phyloP scores from a whole-genome alignment of 2,888 invertebrate species.

The Odontothrips loti region DNA sequence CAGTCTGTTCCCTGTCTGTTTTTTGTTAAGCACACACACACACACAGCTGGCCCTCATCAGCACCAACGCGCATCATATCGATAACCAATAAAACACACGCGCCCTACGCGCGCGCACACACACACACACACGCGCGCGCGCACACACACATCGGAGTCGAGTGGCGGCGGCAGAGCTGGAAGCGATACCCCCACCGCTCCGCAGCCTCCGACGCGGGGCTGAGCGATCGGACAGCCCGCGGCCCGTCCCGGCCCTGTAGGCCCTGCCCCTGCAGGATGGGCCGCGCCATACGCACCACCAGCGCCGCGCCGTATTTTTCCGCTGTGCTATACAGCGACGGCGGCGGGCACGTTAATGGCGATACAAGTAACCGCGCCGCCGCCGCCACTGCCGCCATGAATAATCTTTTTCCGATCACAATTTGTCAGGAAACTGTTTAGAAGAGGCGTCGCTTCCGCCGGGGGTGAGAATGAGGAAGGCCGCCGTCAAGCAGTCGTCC shows the following conservation, averaged over 20 bases:
- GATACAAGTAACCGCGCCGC: background rate
- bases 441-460: background rate
- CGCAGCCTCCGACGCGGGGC: background rate
- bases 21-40: background rate
- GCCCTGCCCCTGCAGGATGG: background rate
- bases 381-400: background rate
- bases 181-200: background rate
- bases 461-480: background rate
- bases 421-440: conserved; percentile 17
- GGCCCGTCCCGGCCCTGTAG: background rate
- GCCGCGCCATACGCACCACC: background rate
- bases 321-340: too few relatives aligned
- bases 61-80: background rate
- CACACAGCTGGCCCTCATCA: background rate
- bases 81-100: background rate
- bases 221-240: background rate
- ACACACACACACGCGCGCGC: background rate
- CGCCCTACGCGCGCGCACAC: background rate
- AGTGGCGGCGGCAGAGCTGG: background rate
- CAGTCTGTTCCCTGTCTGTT: too few relatives aligned
- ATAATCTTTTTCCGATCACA: conserved; percentile 20
- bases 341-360: background rate
- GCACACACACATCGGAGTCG: background rate
- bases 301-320: background rate
- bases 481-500: background rate